These are phyloP conservation scores for zebrafish (Danio rerio) DNA, from an alignment of 2,113 vertebrate species.

Conservation along the genomic window GRCz12tu NC_133180.1:39074501-39075000, in stretches of 20 bases:
- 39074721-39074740: not conserved
- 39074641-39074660: not conserved
- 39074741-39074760: not conserved
- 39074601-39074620: constrained; percentile 29
- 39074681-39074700: not conserved
- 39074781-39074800: not conserved
- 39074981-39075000: not conserved
- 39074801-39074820: not conserved
- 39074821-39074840: not conserved
- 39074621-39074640: not conserved
- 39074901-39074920: not conserved
- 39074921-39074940: not conserved
- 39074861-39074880: not conserved
- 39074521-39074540: constrained; percentile 22
- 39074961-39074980: not conserved
- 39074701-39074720: not conserved
- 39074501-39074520: not conserved
- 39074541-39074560: constrained; percentile 18
- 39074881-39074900: not conserved
- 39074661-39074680: not conserved
- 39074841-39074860: no score
- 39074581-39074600: constrained; percentile 33
- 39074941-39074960: not conserved
- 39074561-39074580: not conserved
- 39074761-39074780: not conserved